phyloP scores from a whole-genome alignment of 23 tunicate genomes.

The Trididemnum miniatum region DNA sequence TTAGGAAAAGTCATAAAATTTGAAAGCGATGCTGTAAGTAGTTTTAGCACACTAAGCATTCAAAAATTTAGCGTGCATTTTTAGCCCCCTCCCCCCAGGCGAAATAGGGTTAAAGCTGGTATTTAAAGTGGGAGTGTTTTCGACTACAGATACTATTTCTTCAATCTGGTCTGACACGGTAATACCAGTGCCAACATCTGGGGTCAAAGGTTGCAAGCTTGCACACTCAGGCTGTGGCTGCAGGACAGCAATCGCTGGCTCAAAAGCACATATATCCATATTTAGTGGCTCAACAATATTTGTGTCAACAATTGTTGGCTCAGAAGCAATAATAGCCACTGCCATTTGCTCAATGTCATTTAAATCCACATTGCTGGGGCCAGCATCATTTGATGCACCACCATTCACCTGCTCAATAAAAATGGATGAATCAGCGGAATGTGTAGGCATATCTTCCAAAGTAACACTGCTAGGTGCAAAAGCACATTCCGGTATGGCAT shows the following conservation, averaged over 20 bases:
- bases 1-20: no score
- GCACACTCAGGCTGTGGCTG: background rate
- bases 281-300: background rate
- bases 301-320: background rate
- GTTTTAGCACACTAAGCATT: no score
- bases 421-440: background rate
- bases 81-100: no score
- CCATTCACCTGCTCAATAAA: background rate
- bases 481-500: slow-evolving; percentile 36
- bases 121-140: background rate
- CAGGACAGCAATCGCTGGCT: slow-evolving; percentile 1
- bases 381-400: background rate
- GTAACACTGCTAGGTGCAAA: slow-evolving; percentile 43
- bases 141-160: background rate
- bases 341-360: background rate
- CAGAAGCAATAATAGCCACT: background rate
- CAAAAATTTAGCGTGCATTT: no score
- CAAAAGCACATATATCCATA: background rate
- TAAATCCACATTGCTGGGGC: background rate
- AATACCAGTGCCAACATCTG: background rate
- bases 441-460: background rate
- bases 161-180: slow-evolving; percentile 3
- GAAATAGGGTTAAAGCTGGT: no score
- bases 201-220: background rate
- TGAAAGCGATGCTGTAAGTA: no score